phyloP scores from a whole-genome alignment of 2,113 vertebrate genomes.

The Dissostichus mawsoni region DNA sequence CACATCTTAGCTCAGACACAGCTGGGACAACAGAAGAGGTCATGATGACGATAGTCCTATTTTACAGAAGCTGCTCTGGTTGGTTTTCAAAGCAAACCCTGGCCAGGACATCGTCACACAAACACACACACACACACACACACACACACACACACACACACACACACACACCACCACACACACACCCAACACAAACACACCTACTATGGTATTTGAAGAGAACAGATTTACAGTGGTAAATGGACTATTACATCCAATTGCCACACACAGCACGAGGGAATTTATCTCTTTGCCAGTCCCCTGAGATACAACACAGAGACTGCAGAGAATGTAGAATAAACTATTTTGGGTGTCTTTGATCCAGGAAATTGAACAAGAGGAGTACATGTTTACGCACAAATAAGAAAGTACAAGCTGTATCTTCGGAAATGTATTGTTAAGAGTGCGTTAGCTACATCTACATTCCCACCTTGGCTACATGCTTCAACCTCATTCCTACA shows the following conservation, averaged over 20 bases:
- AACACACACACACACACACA: background rate
- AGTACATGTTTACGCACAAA: constrained; percentile 9
- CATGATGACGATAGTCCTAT: constrained; percentile 52
- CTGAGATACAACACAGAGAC: constrained; percentile 45
- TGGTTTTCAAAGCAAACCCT: constrained; percentile 66
- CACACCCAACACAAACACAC: constrained; percentile 2
- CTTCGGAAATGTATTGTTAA: no score
- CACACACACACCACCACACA: constrained; percentile 3
- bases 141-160: constrained; percentile 15
- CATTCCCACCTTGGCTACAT: background rate
- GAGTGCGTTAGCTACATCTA: constrained; percentile 1
- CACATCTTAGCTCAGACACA: constrained; percentile 71
- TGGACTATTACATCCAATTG: constrained; percentile 76
- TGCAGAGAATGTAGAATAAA: constrained; percentile 36
- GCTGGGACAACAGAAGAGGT: constrained; percentile 81
- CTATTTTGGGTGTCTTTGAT: constrained; percentile 37
- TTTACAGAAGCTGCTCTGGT: constrained; percentile 65
- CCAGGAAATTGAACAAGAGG: constrained; percentile 27
- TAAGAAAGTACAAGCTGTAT: no score
- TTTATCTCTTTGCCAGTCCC: constrained; percentile 51
- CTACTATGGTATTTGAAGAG: constrained; percentile 52
- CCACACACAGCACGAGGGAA: constrained; percentile 69
- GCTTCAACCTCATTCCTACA: constrained; percentile 1
- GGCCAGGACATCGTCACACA: constrained; percentile 41
- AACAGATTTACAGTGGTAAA: constrained; percentile 70